Percentiles rank a stretch among this genome's conserved stretches.
These are phyloP conservation scores for Himalopsyche tibetana DNA, from an alignment of 2,888 invertebrate genomes.

Conservation along the genomic window DNA sequence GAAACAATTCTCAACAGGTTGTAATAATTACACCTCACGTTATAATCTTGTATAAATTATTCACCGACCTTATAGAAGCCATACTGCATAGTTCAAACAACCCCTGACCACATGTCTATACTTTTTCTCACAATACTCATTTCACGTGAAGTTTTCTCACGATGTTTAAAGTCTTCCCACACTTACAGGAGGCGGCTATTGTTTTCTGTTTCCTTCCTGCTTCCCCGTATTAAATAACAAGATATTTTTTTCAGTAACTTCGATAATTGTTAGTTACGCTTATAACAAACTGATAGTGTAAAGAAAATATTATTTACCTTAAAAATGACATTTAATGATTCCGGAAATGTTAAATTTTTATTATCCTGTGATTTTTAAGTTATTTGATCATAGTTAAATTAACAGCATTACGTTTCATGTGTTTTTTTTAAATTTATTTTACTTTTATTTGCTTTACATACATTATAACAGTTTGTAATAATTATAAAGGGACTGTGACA, in stretches of 20 bases:
- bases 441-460: no score
- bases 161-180: constrained; percentile 63
- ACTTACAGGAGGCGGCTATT: constrained; percentile 24
- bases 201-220: constrained; percentile 58
- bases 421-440: no score
- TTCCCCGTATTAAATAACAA: constrained; percentile 56
- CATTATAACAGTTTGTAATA: no score
- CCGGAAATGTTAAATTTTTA: no score
- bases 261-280: no score
- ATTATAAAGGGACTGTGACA: no score
- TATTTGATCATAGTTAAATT: no score
- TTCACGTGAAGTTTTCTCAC: constrained; percentile 57
- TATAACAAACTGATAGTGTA: background rate
- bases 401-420: no score
- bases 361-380: no score
- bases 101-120: constrained; percentile 35
- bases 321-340: no score
- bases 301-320: background rate
- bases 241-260: background rate
- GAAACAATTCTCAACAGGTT: background rate
- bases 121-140: constrained; percentile 25
- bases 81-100: background rate
- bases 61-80: constrained; percentile 29
- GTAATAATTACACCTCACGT: background rate
- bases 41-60: background rate